These are phyloP conservation scores for Phaedon cochleariae DNA, from an alignment of 2,888 invertebrate genomes.

Conservation along the genomic window DNA sequence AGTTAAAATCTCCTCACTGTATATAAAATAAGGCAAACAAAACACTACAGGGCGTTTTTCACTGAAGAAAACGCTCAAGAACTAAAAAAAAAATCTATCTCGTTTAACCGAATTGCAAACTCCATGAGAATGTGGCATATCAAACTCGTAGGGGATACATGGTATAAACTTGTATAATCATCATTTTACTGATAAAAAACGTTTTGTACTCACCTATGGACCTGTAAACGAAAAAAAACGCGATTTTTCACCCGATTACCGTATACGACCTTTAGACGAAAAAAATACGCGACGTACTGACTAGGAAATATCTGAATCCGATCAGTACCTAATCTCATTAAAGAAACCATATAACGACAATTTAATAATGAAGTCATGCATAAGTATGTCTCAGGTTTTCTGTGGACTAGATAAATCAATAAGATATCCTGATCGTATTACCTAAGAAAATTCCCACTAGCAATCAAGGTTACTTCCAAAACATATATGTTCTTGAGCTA, in stretches of 20 bases:
- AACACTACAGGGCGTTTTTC: conserved; percentile 29
- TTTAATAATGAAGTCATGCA: conserved; percentile 41
- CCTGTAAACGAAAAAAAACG: neutral
- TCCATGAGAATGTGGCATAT: conserved; percentile 58
- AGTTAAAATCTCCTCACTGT: too few relatives aligned
- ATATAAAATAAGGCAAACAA: conserved; percentile 26
- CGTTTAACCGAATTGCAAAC: conserved; percentile 57
- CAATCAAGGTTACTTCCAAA: too few relatives aligned
- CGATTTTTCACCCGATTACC: neutral
- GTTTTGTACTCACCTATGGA: conserved; percentile 3
- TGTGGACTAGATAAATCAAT: conserved; percentile 27
- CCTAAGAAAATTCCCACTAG: neutral
- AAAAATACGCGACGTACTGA: conserved; percentile 20
- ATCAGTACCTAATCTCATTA: conserved; percentile 39
- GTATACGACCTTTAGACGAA: conserved; percentile 6
- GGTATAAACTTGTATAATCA: conserved; percentile 24
- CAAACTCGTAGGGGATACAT: conserved; percentile 49
- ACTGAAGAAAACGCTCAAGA: conserved; percentile 27
- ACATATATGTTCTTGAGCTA: too few relatives aligned
- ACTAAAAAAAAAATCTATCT: conserved; percentile 47
- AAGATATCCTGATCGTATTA: neutral
- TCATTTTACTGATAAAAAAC: neutral
- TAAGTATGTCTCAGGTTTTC: conserved; percentile 34
- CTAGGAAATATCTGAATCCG: conserved; percentile 22
- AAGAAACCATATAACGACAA: conserved; percentile 44